These are phyloP conservation scores for Formicarius rufipectus DNA, from an alignment of 2,113 vertebrate genomes.

Conservation along the genomic window DNA sequence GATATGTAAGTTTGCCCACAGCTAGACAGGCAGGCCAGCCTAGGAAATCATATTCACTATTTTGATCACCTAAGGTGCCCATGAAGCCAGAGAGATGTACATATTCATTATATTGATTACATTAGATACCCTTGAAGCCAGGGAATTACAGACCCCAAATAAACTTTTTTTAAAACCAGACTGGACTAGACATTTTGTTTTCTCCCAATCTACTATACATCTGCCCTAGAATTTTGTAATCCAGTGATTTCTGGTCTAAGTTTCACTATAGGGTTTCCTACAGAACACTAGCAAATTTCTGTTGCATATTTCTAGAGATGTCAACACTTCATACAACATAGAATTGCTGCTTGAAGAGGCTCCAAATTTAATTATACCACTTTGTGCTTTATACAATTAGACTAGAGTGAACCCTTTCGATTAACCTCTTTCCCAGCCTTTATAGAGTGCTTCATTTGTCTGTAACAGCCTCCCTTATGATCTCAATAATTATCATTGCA, in stretches of 20 bases:
- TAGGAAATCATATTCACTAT: background rate
- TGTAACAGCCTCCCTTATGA: background rate
- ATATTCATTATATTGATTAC: background rate
- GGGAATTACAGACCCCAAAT: background rate
- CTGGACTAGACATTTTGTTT: background rate
- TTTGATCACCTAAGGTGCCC: background rate
- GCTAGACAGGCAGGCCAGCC: background rate
- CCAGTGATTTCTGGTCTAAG: background rate
- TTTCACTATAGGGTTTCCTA: background rate
- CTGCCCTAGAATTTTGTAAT: background rate
- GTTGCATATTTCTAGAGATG: rapidly evolving
- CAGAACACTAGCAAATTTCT: background rate
- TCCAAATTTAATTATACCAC: background rate
- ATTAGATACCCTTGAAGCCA: background rate
- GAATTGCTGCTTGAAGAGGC: background rate
- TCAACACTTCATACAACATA: background rate
- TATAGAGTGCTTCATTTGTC: background rate
- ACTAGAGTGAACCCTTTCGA: background rate
- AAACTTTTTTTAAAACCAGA: background rate
- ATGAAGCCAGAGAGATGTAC: background rate
- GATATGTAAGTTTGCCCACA: background rate
- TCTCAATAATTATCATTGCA: background rate
- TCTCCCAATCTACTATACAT: background rate
- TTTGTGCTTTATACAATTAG: background rate
- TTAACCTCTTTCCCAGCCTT: background rate